Base-by-base conservation (phyloP, 2,797 vertebrate genomes). In the Hafferia zeledoni region DNA sequence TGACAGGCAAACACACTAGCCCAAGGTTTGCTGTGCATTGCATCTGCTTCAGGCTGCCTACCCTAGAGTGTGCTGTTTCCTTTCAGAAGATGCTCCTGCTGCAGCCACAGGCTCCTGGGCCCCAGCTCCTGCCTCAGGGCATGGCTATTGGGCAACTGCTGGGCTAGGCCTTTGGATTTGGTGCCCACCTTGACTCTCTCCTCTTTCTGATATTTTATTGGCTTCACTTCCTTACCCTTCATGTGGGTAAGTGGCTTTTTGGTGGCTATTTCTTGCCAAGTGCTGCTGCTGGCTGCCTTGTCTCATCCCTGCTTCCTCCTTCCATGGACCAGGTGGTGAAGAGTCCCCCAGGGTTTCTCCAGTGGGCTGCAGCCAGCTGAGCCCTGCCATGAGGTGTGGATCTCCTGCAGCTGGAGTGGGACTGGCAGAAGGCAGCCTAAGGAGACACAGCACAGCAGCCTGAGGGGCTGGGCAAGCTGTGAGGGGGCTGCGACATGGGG, bases 21-120 rank as follows among this genome's bases (percentile, higher is more conserved):
- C 31, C 13, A 10, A 76, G 68, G 15, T 81, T 89, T 83, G 56
- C 68, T 82, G 75, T 41, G 68, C 44, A 4, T 39, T 76, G 47
- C 47, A 23, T 76, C 83, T 86, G 68, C 88, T 95, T 77, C 91
- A 77, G 71, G 65, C 72, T 95, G 39, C 56, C 76, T 95, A 93
- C 85, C 81, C 90, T 94, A 95, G 90, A 93, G 89, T 96, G 95
- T 94, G 96, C 90, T 96, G 92, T 94, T 95, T 50, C 81, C 92
- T 90, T 93, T 92, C 89, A 76, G 63, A 89, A 94, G 75, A 81
- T 2, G n/a, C 35, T 92, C 2, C 17, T 35, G 72, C 64, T 41
- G 72, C 83, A 83, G 60, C 76, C 16, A 15, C 9, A 27, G 44
- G 55, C 46, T 92, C 37, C 61, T 25, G 46, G 25, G 60, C 65